Base-by-base conservation (phyloP, 2,888 invertebrate genomes). In the Caenorhabditis sulstoni region DNA sequence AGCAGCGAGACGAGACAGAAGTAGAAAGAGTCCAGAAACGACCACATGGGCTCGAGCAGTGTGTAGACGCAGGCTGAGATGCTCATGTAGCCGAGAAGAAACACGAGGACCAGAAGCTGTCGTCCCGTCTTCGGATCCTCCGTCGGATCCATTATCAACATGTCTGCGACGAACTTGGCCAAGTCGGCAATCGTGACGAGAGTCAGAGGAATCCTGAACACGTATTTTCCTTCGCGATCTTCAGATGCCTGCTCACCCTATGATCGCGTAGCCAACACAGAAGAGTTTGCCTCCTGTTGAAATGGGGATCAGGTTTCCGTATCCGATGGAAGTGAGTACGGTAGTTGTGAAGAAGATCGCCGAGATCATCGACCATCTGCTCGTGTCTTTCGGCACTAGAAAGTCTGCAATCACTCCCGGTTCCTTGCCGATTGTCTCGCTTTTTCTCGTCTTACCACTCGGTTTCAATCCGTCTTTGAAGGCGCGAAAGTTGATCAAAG, bases 131-230 rank as follows among this genome's bases (percentile, higher is more conserved):
- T 67, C 20, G 67, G 50, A 4, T 79, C 79, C 52, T 79, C 79
- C 20, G 79, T 79, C 9, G 79, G 79, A 18, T 79, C 79, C 52
- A 79, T 79, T 50, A 71, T 79, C 18, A 85, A 50, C 59, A 86
- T 58, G 52, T 87, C 88, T 0, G 86, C 83, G n/a, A 89, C 81
- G 77, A 89, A 89, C 59, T 89, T 89, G 12, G 89, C 88, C 9
- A 89, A 79, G 65, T 89, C 89, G 7, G 89, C 89, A 20, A 89
- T 89, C 11, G 89, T 89, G 18, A 89, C 86, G n/a, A 89, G 79
- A 12, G 89, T 89, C 18, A 89, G 62, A 0, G 89, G 89, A 50
- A 89, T 89, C n/a, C 87, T 87, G 68, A 45, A 86, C 3, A 55
- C 2, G 23, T n/a, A 3, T n/a, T 5, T 22, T 20, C 18, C 14